Base-by-base conservation (phyloP, 2,888 invertebrate species). In the Drosophila fungiperda region DNA sequence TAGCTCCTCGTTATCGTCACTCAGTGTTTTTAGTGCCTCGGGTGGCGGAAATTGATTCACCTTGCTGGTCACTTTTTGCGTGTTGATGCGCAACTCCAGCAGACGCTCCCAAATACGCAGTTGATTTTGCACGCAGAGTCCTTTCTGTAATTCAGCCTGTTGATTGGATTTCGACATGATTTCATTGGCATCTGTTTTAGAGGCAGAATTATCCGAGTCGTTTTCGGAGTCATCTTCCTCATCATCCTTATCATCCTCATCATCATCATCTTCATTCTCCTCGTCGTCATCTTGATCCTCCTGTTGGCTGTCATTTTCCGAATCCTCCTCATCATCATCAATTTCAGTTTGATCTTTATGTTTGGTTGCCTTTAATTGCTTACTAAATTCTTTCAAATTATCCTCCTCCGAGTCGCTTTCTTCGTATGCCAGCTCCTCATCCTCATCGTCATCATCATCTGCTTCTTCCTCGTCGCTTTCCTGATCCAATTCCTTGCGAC, bases 81-180 rank as follows among this genome's bases (percentile, higher is more conserved):
- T 93, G 90, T 97, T 96, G 83, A 99, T 98, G 78, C 99, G 94
- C 91, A 96, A 94, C 93, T 99, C 98, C 32, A 99, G 92, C 6
- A 99, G 92, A 64, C 95, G 95, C 92, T 99, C 98, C 97, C 98
- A 99, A 2, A 98, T 90, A 45, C 94, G 93, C 35, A 97, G 91
- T 90, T 97, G 96, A 84, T 95, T 96, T 88, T 95, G 94, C 0
- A 97, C 95, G 89, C 95, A 95, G 17, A 94, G 92, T 1, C 96
- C 96, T 91, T 96, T 96, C 80, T 95, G 95, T 0, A 95, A 93
- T 73, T 94, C 92, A 86, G 94, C 93, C 83, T 94, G 94, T 64
- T 94, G 90, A 33, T 94, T 94, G n/a, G 68, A 68, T 68, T 85
- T 78, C 0, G 86, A 70, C 55, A 92, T 76, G 4, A 92, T 66